phyloP scores from a whole-genome alignment of 2,113 vertebrate genomes.

The Haliaeetus leucogaster region DNA sequence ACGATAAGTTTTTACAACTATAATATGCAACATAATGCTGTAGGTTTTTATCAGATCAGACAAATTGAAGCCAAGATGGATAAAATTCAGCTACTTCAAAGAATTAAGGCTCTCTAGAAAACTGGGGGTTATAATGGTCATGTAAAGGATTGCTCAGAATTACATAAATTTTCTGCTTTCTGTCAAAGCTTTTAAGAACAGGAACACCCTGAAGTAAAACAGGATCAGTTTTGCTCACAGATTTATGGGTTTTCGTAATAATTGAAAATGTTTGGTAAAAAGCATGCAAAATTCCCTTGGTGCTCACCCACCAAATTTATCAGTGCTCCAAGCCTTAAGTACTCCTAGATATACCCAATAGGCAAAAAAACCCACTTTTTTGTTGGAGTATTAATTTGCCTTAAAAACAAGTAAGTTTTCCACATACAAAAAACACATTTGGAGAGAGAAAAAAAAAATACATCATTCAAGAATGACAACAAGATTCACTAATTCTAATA shows the following conservation, averaged over 20 bases:
- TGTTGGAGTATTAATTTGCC: neutral
- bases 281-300: neutral
- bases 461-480: neutral
- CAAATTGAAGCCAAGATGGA: neutral
- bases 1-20: neutral
- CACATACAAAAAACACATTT: neutral
- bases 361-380: neutral
- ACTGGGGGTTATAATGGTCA: neutral
- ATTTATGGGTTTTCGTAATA: neutral
- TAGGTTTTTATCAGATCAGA: neutral
- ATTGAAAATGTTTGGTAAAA: neutral
- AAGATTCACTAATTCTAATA: neutral
- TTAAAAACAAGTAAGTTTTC: neutral
- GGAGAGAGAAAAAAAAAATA: neutral
- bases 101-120: neutral
- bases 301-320: neutral
- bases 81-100: slow-evolving; percentile 15
- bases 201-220: neutral
- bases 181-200: neutral
- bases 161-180: neutral
- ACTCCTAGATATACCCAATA: neutral
- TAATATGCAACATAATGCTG: neutral
- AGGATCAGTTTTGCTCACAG: neutral
- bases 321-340: neutral
- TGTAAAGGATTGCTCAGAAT: neutral